Conservation (phyloP, 2,888 invertebrate species). For the Microplitis deprimator region DNA sequence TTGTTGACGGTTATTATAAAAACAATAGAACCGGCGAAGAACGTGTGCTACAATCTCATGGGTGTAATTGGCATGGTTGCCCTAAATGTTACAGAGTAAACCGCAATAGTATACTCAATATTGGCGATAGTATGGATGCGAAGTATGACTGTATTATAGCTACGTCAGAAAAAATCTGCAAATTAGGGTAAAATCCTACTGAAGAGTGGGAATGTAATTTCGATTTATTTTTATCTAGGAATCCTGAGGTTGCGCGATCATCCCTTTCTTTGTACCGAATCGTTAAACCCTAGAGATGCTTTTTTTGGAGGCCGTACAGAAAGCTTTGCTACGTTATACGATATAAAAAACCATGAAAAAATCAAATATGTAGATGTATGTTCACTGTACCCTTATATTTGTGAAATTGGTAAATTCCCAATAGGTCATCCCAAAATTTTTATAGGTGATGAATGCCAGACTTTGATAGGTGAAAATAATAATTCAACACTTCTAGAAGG, state of each 20-base stretch:
- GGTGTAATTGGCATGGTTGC: too few relatives aligned
- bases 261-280: not conserved
- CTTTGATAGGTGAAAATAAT: not conserved
- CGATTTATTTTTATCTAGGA: not conserved
- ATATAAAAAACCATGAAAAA: constrained; percentile 42
- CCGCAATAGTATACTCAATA: too few relatives aligned
- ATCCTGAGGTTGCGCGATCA: not conserved
- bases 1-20: too few relatives aligned
- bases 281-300: not conserved
- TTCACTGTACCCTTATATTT: constrained; percentile 56
- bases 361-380: constrained; percentile 56
- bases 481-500: constrained; percentile 41
- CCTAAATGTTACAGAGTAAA: too few relatives aligned
- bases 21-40: too few relatives aligned
- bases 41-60: too few relatives aligned
- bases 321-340: not conserved
- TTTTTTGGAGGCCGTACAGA: constrained; percentile 1
- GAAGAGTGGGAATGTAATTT: constrained; percentile 1
- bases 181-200: not conserved
- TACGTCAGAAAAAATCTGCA: constrained; percentile 1
- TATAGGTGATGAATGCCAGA: not conserved
- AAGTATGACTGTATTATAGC: too few relatives aligned
- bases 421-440: constrained; percentile 54
- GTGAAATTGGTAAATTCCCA: constrained; percentile 55
- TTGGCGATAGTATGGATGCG: too few relatives aligned